Evolutionary conservation across 2,888 invertebrate species (phyloP), one percentile per base, ranked within the genome.

Genomic region (Priocnemis perturbator): DNA sequence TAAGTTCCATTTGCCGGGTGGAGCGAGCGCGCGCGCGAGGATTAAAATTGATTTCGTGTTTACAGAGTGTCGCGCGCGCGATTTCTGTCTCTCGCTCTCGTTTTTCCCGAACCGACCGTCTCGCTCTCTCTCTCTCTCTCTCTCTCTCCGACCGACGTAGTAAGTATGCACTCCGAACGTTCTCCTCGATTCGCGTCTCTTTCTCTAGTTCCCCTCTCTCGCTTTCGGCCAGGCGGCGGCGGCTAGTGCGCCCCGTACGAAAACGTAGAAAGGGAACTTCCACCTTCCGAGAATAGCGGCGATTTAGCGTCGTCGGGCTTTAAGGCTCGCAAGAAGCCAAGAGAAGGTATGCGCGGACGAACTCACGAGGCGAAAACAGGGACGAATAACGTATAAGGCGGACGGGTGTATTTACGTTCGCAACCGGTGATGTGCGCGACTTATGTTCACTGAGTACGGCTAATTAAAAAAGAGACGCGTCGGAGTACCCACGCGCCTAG

Each of bases 31-130:
- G 64, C 48, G 19, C 58, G 30, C n/a, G 48, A 37, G 75, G 82
- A 85, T 85, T 83, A 84, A 87, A 86, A 86, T 85, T 87, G 85
- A 87, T 86, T 84, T 84, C 77, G 61, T 87, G 87, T 86, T 86
- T 86, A 82, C 80, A 83, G 85, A 83, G 84, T 83, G 84, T 85
- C 84, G 79, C 76, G 76, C 81, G 83, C 83, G 81, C 76, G n/a
- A n/a, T n/a, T 78, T 83, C 80, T 81, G 83, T 17, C 52, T 26
- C n/a, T 57, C 65, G 59, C 55, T 52, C 26, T 53, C 48, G 23
- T 61, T 55, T 64, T 63, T 19, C 53, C 64, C 26, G 60, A 45
- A 59, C 57, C 64, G 45, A 2, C 48, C 15, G 19, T 23, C 53
- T 37, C 20, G 20, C 52, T 65, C 69, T 67, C 61, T 48, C 60